phyloP scores from a whole-genome alignment of 2,888 invertebrate species.

The Andrena fulva region DNA sequence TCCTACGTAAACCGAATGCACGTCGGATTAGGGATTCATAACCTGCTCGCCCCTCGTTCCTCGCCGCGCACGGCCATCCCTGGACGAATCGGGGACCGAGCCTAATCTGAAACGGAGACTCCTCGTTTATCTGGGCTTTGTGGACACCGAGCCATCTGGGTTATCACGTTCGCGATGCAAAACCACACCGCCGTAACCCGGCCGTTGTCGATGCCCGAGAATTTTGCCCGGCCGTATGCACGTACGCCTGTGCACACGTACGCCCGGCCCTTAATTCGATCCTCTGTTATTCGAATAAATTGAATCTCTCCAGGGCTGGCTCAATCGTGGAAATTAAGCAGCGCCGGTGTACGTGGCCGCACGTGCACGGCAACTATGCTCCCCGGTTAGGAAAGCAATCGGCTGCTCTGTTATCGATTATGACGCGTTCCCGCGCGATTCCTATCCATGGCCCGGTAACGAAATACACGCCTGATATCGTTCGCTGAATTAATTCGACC shows the following conservation, averaged over 20 bases:
- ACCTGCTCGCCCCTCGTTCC: conserved; percentile 32
- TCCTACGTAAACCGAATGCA: conserved; percentile 70
- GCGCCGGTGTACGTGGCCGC: neutral
- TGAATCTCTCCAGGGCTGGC: conserved; percentile 13
- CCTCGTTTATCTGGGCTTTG: conserved; percentile 56
- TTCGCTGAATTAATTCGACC: conserved; percentile 38
- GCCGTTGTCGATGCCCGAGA: neutral
- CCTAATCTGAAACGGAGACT: conserved; percentile 53
- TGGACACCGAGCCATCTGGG: conserved; percentile 42
- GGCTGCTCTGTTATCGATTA: conserved; percentile 37
- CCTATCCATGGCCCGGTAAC: conserved; percentile 7
- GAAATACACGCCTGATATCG: conserved; percentile 7
- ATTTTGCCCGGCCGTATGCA: neutral
- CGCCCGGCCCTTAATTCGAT: conserved; percentile 4
- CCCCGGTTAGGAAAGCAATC: conserved; percentile 37
- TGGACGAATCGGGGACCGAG: conserved; percentile 42
- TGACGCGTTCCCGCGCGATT: conserved; percentile 12
- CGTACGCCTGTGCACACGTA: neutral
- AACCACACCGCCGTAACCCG: neutral
- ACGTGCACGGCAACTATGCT: neutral
- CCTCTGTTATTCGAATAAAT: conserved; percentile 33
- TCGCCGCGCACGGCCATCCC: neutral
- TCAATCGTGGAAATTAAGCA: conserved; percentile 30
- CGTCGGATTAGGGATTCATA: conserved; percentile 76
- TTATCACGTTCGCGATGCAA: conserved; percentile 35